Evolutionary conservation across 2,113 vertebrate species (phyloP).

Genomic region (Hypocryptadius cinnamomeus): DNA sequence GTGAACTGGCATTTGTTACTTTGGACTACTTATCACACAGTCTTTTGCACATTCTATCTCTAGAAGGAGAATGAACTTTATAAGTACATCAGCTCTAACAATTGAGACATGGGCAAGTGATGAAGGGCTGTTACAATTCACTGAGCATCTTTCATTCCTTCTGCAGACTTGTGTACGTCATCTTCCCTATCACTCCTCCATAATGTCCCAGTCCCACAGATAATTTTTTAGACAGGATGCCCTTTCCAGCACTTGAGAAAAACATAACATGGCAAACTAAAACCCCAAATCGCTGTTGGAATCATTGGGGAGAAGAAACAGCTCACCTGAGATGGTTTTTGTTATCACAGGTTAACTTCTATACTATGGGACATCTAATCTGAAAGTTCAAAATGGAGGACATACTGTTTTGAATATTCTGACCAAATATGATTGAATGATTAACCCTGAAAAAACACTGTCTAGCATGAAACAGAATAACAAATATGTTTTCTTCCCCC

Average conservation of each 20-base stretch:
- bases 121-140: constrained; percentile 1
- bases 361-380: not conserved
- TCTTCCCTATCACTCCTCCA: not conserved
- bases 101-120: not conserved
- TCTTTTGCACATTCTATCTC: not conserved
- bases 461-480: not conserved
- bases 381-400: not conserved
- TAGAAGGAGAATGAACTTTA: not conserved
- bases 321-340: not conserved
- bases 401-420: not conserved
- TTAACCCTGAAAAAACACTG: not conserved
- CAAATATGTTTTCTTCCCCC: not conserved
- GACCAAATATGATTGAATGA: not conserved
- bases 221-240: not conserved
- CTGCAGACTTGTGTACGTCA: not conserved
- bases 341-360: not conserved
- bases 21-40: not conserved
- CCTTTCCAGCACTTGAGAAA: not conserved
- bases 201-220: not conserved
- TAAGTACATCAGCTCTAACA: not conserved
- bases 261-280: not conserved
- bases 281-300: not conserved
- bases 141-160: not conserved
- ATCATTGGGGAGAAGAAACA: not conserved
- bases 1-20: not conserved